Percentiles rank a stretch among this genome's conserved stretches.
These are phyloP conservation scores for Drosophila leontia DNA, from an alignment of 1,140 invertebrate species.

Conservation along the genomic window DNA sequence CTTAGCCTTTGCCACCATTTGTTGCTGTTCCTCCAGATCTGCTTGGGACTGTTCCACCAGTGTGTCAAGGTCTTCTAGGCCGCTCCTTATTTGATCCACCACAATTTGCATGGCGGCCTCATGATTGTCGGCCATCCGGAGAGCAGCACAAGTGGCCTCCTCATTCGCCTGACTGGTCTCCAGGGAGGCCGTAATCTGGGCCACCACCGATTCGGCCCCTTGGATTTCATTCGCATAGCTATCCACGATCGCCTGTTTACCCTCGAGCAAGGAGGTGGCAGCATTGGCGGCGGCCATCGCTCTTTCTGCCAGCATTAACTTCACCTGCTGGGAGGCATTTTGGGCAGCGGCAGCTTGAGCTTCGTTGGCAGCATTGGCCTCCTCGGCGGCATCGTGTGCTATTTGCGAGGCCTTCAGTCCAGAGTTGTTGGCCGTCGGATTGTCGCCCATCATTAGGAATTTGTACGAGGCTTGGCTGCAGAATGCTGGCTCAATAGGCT, in stretches of 20 bases:
- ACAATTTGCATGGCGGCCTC: constrained; percentile 52
- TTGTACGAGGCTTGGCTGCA: neutral
- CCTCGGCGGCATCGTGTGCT: constrained; percentile 88
- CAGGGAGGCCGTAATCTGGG: constrained; percentile 86
- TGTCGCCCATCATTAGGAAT: neutral
- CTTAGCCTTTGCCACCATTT: constrained; percentile 87
- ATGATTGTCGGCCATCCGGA: constrained; percentile 86
- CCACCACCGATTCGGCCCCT: constrained; percentile 87
- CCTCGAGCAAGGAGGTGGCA: constrained; percentile 87
- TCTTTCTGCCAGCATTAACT: constrained; percentile 88
- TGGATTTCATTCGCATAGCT: constrained; percentile 86
- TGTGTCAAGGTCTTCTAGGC: constrained; percentile 87
- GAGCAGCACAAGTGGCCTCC: constrained; percentile 86
- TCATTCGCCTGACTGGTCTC: constrained; percentile 87
- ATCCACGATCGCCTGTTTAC: constrained; percentile 87
- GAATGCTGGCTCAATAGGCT: neutral
- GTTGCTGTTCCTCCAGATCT: constrained; percentile 87
- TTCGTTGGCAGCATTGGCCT: constrained; percentile 88
- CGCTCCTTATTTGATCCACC: constrained; percentile 86
- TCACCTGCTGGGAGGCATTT: constrained; percentile 88
- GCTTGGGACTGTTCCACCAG: constrained; percentile 86
- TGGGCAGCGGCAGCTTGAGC: constrained; percentile 88
- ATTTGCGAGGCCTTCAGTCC: constrained; percentile 85
- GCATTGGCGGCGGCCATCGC: constrained; percentile 88
- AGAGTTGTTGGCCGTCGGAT: neutral